These are phyloP conservation scores for Athene noctua DNA, from an alignment of 2,113 vertebrate species.

Conservation along the genomic window DNA sequence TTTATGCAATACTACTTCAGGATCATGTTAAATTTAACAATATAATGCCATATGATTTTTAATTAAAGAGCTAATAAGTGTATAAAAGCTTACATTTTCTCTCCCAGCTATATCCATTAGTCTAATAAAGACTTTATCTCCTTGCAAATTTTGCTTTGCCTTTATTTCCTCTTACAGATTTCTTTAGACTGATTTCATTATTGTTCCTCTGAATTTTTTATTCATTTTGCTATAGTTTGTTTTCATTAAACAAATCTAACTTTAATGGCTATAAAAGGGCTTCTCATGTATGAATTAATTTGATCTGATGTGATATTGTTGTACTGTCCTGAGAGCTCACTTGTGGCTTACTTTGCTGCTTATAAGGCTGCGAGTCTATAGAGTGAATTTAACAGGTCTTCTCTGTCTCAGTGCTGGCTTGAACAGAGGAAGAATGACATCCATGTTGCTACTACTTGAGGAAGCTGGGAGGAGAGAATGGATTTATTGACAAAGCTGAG, in stretches of 20 bases:
- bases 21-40: background rate
- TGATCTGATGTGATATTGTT: background rate
- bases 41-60: background rate
- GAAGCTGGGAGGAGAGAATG: background rate
- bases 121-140: background rate
- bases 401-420: background rate
- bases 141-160: background rate
- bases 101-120: background rate
- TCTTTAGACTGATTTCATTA: background rate
- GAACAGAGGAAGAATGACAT: background rate
- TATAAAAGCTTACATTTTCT: background rate
- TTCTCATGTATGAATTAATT: background rate
- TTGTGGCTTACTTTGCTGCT: background rate
- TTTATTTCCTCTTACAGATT: background rate
- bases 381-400: background rate
- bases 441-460: background rate
- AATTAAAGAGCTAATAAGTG: background rate
- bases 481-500: background rate
- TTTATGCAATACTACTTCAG: background rate
- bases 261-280: background rate
- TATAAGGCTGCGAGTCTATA: background rate
- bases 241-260: background rate
- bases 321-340: background rate
- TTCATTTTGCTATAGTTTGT: background rate
- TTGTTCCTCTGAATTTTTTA: background rate